Evolutionary conservation across 2,888 invertebrate genomes (phyloP).

Genomic region (Rhaphigaster nebulosa): DNA sequence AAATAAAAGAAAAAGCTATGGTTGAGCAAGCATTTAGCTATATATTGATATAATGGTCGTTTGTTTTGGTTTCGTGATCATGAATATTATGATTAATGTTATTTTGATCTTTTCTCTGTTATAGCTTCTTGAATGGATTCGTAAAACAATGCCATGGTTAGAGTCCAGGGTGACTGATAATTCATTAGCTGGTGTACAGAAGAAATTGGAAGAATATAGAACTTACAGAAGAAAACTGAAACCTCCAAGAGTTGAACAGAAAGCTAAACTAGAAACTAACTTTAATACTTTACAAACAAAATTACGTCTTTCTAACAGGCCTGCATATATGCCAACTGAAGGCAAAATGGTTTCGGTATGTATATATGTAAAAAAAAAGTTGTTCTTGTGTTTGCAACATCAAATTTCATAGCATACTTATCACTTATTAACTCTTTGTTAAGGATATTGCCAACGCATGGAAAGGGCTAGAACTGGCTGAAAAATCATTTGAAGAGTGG

Average conservation of each 20-base stretch:
- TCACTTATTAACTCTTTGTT: conserved; percentile 64
- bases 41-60: too few relatives aligned
- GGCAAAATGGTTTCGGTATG: conserved; percentile 97
- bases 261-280: conserved; percentile 98
- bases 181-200: conserved; percentile 95
- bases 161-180: conserved; percentile 97
- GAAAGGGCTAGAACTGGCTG: conserved; percentile 95
- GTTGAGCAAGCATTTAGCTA: too few relatives aligned
- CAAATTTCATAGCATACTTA: neutral
- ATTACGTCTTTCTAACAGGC: conserved; percentile 96
- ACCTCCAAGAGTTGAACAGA: conserved; percentile 99
- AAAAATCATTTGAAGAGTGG: conserved; percentile 92
- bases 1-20: too few relatives aligned
- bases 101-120: conserved; percentile 41
- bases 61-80: neutral
- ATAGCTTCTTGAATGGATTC: conserved; percentile 97
- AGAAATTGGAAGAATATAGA: conserved; percentile 98
- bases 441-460: conserved; percentile 97
- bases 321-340: conserved; percentile 99
- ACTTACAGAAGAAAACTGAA: conserved; percentile 99
- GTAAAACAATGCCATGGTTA: conserved; percentile 98
- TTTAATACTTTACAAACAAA: conserved; percentile 99
- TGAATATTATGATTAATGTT: neutral
- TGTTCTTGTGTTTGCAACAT: neutral
- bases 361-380: conserved; percentile 67